Evolutionary conservation across 2,888 invertebrate species (phyloP).

Genomic region (Conus canariensis): DNA sequence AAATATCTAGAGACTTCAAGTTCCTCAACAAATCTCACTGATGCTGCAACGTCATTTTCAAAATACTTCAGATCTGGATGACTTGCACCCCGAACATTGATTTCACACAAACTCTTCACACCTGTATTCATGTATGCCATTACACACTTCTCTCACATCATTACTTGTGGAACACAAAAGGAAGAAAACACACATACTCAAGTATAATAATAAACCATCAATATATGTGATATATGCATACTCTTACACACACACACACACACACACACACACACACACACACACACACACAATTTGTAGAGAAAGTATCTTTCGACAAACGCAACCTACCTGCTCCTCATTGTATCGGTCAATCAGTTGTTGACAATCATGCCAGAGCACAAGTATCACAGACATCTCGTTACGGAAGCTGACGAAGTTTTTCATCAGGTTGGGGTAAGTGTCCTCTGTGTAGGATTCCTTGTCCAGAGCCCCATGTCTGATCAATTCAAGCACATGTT

Average conservation of each 20-base stretch:
- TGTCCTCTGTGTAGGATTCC: slow-evolving; percentile 73
- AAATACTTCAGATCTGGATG: too few species aligned
- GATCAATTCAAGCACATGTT: slow-evolving; percentile 31
- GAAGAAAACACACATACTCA: too few species aligned
- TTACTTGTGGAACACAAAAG: too few species aligned
- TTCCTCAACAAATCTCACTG: too few species aligned
- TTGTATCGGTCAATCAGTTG: slow-evolving; percentile 81
- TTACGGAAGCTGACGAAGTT: slow-evolving; percentile 82
- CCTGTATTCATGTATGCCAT: too few species aligned
- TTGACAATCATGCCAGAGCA: slow-evolving; percentile 82
- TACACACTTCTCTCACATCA: too few species aligned
- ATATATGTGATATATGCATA: neutral
- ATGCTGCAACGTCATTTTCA: too few species aligned
- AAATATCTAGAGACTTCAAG: too few species aligned
- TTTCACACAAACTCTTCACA: too few species aligned
- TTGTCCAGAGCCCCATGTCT: slow-evolving; percentile 73
- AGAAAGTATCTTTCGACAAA: neutral
- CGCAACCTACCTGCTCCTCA: slow-evolving; percentile 76
- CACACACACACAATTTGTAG: neutral
- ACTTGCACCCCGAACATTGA: too few species aligned
- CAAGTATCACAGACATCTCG: slow-evolving; percentile 82
- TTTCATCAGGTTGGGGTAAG: slow-evolving; percentile 79
- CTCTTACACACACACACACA: neutral
- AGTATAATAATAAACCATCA: too few species aligned
- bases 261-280: neutral